Conservation (phyloP, 2,888 invertebrate species). For the Chalcis sispes region DNA sequence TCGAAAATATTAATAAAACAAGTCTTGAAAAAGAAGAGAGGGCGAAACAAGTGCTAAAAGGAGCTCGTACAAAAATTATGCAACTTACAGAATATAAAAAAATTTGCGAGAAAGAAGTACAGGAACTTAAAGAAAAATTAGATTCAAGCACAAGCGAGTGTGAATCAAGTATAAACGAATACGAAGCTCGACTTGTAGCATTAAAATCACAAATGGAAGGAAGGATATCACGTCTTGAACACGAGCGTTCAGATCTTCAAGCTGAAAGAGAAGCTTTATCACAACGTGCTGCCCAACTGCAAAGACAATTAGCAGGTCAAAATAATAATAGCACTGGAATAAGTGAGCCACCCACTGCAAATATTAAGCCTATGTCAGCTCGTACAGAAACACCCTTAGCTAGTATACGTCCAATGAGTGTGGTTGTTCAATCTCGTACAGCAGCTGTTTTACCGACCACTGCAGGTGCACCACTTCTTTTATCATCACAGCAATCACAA, state of each 20-base stretch:
- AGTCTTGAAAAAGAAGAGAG: conserved; percentile 82
- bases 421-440: conserved; percentile 82
- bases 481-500: conserved; percentile 71
- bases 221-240: conserved; percentile 83
- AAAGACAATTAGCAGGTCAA: conserved; percentile 83
- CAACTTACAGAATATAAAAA: conserved; percentile 83
- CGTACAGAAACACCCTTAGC: conserved; percentile 91
- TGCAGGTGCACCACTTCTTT: conserved; percentile 76
- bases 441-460: conserved; percentile 89
- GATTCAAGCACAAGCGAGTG: conserved; percentile 67
- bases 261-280: conserved; percentile 83
- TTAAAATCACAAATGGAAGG: conserved; percentile 85
- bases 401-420: conserved; percentile 93
- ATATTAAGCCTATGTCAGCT: conserved; percentile 96
- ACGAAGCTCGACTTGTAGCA: conserved; percentile 77
- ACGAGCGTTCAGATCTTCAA: conserved; percentile 83
- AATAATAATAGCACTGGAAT: conserved; percentile 78
- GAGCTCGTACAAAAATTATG: conserved; percentile 85
- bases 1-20: conserved; percentile 79
- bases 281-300: conserved; percentile 83
- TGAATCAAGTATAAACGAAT: conserved; percentile 69
- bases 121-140: conserved; percentile 69
- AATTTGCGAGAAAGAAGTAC: conserved; percentile 69
- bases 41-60: conserved; percentile 83
- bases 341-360: conserved; percentile 87